Percentiles rank a stretch among this genome's conserved stretches.
Evolutionary conservation across 2,797 vertebrate species (phyloP).

Genomic region (Sebastes itinus): DNA sequence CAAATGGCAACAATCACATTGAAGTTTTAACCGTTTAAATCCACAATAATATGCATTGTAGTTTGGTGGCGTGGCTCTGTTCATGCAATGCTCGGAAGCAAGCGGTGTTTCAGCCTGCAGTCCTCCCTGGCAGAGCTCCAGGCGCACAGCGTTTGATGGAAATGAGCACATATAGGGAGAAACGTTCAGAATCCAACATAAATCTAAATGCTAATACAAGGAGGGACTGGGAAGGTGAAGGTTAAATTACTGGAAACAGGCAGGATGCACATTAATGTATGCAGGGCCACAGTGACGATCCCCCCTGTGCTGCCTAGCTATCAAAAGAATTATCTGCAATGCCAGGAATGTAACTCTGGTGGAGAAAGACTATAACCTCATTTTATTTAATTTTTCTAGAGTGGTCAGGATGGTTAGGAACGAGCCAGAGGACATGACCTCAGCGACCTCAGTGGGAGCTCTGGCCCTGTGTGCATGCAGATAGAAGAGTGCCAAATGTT

Average conservation of each 20-base stretch:
- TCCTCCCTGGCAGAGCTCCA: not conserved
- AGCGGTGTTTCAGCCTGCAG: not conserved
- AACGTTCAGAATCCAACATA: not conserved
- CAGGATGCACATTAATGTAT: not conserved
- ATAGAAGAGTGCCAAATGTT: not conserved
- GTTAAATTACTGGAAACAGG: not conserved
- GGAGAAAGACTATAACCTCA: not conserved
- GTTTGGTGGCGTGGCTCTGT: not conserved
- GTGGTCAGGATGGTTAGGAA: not conserved
- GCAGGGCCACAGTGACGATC: not conserved
- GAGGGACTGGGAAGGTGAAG: not conserved
- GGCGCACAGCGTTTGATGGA: not conserved
- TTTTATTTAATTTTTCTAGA: not conserved
- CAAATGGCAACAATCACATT: not conserved
- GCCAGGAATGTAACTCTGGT: not conserved
- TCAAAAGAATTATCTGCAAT: not conserved
- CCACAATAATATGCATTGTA: not conserved
- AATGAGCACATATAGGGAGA: not conserved
- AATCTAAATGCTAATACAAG: not conserved
- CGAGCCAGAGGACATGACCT: not conserved
- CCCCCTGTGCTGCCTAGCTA: not conserved
- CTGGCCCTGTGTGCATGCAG: not conserved
- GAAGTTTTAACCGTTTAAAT: not conserved
- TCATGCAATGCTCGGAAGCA: not conserved
- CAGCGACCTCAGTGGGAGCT: not conserved